phyloP scores from a whole-genome alignment of 2,888 invertebrate genomes.

The Ectobius pallidus region DNA sequence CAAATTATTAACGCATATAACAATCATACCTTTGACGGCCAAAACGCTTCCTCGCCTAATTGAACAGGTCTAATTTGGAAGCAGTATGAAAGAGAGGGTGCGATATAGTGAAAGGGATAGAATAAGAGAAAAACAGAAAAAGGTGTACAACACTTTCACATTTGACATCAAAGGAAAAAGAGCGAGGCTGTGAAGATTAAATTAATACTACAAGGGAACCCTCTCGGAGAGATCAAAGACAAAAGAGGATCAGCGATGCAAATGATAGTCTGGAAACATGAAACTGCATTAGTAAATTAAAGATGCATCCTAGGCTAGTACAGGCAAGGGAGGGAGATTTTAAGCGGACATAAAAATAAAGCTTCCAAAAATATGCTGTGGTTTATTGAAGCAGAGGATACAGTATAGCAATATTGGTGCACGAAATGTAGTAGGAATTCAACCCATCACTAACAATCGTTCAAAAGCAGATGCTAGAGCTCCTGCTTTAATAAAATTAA shows the following conservation, averaged over 20 bases:
- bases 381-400: neutral
- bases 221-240: slow-evolving; percentile 4
- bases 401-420: neutral
- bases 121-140: neutral
- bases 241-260: neutral
- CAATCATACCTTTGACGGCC: too few species aligned
- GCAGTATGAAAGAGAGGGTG: too few species aligned
- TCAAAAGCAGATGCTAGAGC: too few species aligned
- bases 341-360: neutral
- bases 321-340: too few species aligned
- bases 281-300: slow-evolving; percentile 10
- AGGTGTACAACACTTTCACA: neutral
- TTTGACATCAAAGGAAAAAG: slow-evolving; percentile 3
- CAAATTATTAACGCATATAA: too few species aligned
- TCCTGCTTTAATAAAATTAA: too few species aligned
- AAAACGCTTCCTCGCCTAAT: too few species aligned
- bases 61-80: too few species aligned
- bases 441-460: too few species aligned
- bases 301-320: too few species aligned
- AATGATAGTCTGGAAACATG: neutral
- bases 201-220: slow-evolving; percentile 1
- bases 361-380: neutral
- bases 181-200: slow-evolving; percentile 4
- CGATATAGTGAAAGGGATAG: neutral
- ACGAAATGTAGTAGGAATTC: too few species aligned